Percentiles rank a stretch among this genome's conserved stretches.
These are phyloP conservation scores for Corydoras sp. DNA, from an alignment of 2,113 vertebrate species.

Conservation along the genomic window DNA sequence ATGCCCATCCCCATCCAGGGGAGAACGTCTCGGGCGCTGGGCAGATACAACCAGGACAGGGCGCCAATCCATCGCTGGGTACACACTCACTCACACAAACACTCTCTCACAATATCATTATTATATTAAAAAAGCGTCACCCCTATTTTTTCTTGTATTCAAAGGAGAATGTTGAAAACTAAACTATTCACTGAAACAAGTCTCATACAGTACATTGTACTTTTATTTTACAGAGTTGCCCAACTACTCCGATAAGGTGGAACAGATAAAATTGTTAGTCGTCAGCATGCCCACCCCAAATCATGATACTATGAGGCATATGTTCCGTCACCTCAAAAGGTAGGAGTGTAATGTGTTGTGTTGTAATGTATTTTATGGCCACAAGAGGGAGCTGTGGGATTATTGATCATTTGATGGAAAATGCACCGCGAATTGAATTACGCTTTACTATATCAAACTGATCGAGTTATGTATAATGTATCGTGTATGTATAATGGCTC, in stretches of 20 bases:
- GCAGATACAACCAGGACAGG: too few relatives aligned
- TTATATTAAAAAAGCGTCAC: too few relatives aligned
- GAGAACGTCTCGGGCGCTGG: too few relatives aligned
- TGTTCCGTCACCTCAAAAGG: conserved; percentile 79
- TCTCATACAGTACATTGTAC: background rate
- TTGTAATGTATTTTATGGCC: conserved; percentile 6
- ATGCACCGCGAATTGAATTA: too few relatives aligned
- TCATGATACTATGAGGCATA: conserved; percentile 74
- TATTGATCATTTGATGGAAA: background rate
- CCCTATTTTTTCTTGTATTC: background rate
- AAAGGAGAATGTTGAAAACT: background rate
- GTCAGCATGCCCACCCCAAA: conserved; percentile 72
- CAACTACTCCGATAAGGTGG: conserved; percentile 68
- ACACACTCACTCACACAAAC: too few relatives aligned
- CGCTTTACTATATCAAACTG: too few relatives aligned
- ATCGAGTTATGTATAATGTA: too few relatives aligned
- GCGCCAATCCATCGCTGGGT: too few relatives aligned
- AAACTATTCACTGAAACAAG: background rate
- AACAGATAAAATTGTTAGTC: conserved; percentile 70
- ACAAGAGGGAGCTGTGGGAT: conserved; percentile 22
- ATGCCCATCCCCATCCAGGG: too few relatives aligned
- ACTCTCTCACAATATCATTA: too few relatives aligned
- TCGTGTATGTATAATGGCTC: too few relatives aligned
- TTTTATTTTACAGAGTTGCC: conserved; percentile 65
- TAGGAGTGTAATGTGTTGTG: conserved; percentile 43